Evolutionary conservation across 2,888 invertebrate genomes (phyloP), one percentile per base, ranked within the genome.

Genomic region (Celastrina argiolus): DNA sequence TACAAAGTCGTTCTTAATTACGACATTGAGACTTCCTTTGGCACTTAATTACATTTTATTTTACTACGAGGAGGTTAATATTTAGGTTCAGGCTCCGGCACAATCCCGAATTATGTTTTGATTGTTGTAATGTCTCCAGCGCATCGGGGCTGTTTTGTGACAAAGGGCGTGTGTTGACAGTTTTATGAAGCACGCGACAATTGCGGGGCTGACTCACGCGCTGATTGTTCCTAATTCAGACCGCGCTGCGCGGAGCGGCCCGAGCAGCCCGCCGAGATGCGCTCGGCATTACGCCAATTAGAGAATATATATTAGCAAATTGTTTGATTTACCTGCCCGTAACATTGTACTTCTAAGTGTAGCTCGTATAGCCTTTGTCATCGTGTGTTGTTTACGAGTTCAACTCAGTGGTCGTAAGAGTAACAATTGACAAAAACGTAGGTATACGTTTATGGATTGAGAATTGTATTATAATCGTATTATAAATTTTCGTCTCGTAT

Each of bases 221-320:
- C 51, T 51, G 51, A 51, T 51, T 51, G 51, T 51, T 51, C 22
- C 51, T 51, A 51, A 51, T 51, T 51, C 51, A 51, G 51, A 18
- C 10, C 51, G 8, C 22, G 51, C 45, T n/a, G 16, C 45, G 42
- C 45, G 16, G 18, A 16, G 16, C 18, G 45, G 16, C 16, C 45
- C 16, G 16, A 16, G 41, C 8, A 7, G 45, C 18, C 5, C 51
- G 51, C 51, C 1, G 22, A 12, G 51, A 22, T 51, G 51, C 22
- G 4, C 51, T 22, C 51, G 10, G 10, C 8, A 36, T 36, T 10
- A 36, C 36, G 12, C 36, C 36, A 36, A 22, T 51, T 51, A 51
- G 22, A 3, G 22, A 22, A 51, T 22, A 22, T 51, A n/a, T n/a
- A n/a, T 22, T 22, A 12, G 22, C 51, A 14, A 14, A 51, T 51